A percentile compares a stretch with the other conserved stretches of the same genome.
Evolutionary conservation across 2,113 vertebrate genomes (phyloP).

Genomic region (Carassius carassius): DNA sequence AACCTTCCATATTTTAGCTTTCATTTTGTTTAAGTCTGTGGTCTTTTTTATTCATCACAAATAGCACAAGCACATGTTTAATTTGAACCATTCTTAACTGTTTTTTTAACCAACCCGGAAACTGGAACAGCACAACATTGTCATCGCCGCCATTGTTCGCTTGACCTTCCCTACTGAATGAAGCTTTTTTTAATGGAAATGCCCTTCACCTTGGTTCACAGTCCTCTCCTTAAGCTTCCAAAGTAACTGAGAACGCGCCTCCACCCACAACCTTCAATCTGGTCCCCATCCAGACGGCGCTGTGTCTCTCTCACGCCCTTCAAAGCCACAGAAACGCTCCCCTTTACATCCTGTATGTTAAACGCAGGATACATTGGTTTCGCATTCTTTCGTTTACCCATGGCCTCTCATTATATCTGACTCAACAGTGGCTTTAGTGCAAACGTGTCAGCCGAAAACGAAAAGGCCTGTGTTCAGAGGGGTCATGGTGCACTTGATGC

Average conservation of each 20-base stretch:
- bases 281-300: slow-evolving; percentile 33
- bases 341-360: slow-evolving; percentile 35
- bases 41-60: slow-evolving; percentile 6
- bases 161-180: slow-evolving; percentile 37
- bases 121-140: slow-evolving; percentile 44
- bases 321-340: slow-evolving; percentile 36
- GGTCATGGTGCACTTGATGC: slow-evolving; percentile 41
- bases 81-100: slow-evolving; percentile 5
- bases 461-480: slow-evolving; percentile 17
- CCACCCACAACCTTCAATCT: slow-evolving; percentile 23
- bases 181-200: slow-evolving; percentile 34
- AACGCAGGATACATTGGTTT: slow-evolving; percentile 47
- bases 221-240: not conserved
- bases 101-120: slow-evolving; percentile 41
- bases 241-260: no score
- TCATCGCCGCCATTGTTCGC: slow-evolving; percentile 10
- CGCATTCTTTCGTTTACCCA: slow-evolving; percentile 23
- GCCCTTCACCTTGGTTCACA: slow-evolving; percentile 14
- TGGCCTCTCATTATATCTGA: slow-evolving; percentile 34
- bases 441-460: slow-evolving; percentile 19
- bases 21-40: slow-evolving; percentile 37
- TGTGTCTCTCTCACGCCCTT: slow-evolving; percentile 36
- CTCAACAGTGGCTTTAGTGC: slow-evolving; percentile 8
- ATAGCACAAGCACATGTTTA: slow-evolving; percentile 40
- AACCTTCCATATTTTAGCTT: slow-evolving; percentile 12